Evolutionary conservation across 2,113 vertebrate genomes (phyloP).

Genomic region (Oostethus manadensis): DNA sequence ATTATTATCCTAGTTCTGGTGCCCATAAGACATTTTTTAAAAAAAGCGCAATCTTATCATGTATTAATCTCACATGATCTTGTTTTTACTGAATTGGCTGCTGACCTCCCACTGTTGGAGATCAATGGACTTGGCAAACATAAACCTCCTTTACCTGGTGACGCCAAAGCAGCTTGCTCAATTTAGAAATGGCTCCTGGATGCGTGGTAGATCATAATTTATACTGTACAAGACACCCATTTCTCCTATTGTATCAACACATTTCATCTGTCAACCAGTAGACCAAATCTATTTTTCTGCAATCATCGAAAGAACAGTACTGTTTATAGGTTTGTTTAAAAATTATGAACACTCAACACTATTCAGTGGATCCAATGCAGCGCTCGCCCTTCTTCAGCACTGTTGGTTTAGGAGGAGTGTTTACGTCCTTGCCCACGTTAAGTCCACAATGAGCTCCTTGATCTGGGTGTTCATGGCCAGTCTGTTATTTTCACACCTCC

Average conservation of each 20-base stretch:
- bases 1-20: too few relatives aligned
- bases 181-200: constrained; percentile 26
- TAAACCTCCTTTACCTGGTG: constrained; percentile 35
- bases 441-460: constrained; percentile 4
- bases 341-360: too few relatives aligned
- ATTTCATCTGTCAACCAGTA: background rate
- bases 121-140: constrained; percentile 43
- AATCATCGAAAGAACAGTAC: background rate
- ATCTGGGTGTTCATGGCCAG: constrained; percentile 5
- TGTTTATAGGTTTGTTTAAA: background rate
- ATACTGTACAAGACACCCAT: background rate
- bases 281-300: background rate
- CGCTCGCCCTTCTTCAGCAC: background rate
- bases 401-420: constrained; percentile 1
- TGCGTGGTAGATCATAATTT: background rate
- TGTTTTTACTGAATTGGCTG: constrained; percentile 35
- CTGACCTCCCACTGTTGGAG: constrained; percentile 42
- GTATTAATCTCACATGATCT: too few relatives aligned
- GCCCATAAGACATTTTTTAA: too few relatives aligned
- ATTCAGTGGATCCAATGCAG: too few relatives aligned
- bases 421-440: background rate
- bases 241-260: constrained; percentile 10
- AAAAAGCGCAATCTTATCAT: too few relatives aligned
- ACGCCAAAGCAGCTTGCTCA: constrained; percentile 17
- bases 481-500: constrained; percentile 6